Percentiles rank a stretch among this genome's conserved stretches.
Conservation (phyloP, 2,888 invertebrate genomes). For the Amiota mariae region DNA sequence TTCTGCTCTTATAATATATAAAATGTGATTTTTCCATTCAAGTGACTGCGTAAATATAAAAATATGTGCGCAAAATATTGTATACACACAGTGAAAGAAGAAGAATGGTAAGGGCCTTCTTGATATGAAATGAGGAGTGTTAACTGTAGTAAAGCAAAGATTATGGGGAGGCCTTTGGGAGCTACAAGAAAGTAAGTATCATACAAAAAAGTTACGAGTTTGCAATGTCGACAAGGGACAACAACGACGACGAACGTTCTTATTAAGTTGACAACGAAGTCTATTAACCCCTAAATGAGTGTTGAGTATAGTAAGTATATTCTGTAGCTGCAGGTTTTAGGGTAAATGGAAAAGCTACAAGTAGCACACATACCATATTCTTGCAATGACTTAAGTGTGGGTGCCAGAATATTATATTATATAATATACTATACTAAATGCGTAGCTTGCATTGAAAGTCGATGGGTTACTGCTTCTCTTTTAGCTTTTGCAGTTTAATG, state of each 20-base stretch:
- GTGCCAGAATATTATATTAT: too few species aligned
- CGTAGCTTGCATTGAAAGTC: too few species aligned
- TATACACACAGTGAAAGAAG: too few species aligned
- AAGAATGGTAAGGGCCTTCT: too few species aligned
- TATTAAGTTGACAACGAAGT: constrained; percentile 16
- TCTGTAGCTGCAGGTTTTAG: constrained; percentile 20
- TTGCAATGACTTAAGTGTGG: constrained; percentile 36
- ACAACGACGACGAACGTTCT: constrained; percentile 5
- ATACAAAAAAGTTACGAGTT: too few species aligned
- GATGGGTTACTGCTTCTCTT: too few species aligned
- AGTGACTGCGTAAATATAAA: constrained; percentile 27
- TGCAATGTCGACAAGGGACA: neutral
- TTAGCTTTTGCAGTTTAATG: neutral
- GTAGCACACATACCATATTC: constrained; percentile 52
- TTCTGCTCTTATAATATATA: constrained; percentile 2
- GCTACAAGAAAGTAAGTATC: too few species aligned
- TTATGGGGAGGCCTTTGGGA: too few species aligned
- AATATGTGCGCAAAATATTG: neutral
- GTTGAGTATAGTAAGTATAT: constrained; percentile 7
- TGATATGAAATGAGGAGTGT: too few species aligned
- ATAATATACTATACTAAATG: too few species aligned
- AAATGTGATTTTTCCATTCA: constrained; percentile 30
- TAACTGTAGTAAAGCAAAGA: too few species aligned
- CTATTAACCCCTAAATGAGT: constrained; percentile 19
- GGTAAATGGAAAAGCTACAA: constrained; percentile 33